Percentiles rank a stretch among this genome's conserved stretches.
These are phyloP conservation scores for Orestias chungarensis DNA, from an alignment of 2,797 vertebrate species.

Conservation along the genomic window DNA sequence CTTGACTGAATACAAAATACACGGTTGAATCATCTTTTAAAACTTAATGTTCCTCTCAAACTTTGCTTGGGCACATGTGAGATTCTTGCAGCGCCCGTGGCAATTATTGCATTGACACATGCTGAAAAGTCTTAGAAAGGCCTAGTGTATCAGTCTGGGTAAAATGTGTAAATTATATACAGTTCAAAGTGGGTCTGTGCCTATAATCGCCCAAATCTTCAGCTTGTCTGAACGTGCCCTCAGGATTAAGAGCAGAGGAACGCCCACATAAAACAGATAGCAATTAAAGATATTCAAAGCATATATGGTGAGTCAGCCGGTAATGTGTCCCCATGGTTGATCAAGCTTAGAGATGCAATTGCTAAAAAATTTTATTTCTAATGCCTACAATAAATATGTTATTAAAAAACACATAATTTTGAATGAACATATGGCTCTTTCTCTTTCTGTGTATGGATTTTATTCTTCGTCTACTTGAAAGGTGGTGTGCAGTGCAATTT, in stretches of 20 bases:
- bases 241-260: constrained; percentile 32
- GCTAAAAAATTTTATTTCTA: constrained; percentile 18
- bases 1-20: constrained; percentile 48
- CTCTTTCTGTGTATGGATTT: constrained; percentile 1
- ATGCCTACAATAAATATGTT: constrained; percentile 27
- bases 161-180: constrained; percentile 5
- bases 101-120: constrained; percentile 28
- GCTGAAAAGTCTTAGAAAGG: constrained; percentile 18
- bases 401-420: constrained; percentile 25
- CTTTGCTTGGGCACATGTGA: constrained; percentile 18
- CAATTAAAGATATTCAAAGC: constrained; percentile 51
- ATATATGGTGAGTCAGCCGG: constrained; percentile 38
- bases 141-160: constrained; percentile 15
- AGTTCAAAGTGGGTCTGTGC: constrained; percentile 39
- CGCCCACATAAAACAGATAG: constrained; percentile 29
- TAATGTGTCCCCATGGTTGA: constrained; percentile 13
- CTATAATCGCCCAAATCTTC: constrained; percentile 52
- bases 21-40: constrained; percentile 31
- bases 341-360: constrained; percentile 16
- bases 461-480: constrained; percentile 1
- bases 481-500: not conserved
- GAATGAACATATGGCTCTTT: not conserved
- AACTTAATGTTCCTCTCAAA: constrained; percentile 22
- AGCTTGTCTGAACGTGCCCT: constrained; percentile 37
- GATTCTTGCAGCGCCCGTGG: constrained; percentile 10